Conservation (phyloP, 2,888 invertebrate genomes). For the Drosophila antonietae region DNA sequence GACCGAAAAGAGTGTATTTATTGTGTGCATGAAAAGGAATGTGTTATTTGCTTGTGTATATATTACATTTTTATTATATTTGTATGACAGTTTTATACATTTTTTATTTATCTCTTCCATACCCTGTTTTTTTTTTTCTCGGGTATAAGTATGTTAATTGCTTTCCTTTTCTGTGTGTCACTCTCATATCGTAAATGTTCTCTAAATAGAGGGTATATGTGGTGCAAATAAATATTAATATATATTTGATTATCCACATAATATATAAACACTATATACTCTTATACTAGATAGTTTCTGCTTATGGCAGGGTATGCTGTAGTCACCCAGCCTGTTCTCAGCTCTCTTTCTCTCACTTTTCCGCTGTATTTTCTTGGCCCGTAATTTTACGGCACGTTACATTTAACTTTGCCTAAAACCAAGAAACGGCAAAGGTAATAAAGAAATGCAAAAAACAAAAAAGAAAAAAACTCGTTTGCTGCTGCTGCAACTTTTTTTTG, state of each 20-base stretch:
- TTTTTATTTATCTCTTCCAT: too few species aligned
- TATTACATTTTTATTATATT: too few species aligned
- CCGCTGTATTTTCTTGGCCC: constrained; percentile 42
- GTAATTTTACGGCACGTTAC: constrained; percentile 59
- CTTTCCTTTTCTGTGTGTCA: too few species aligned
- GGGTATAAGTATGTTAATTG: too few species aligned
- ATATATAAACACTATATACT: too few species aligned
- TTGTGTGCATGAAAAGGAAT: too few species aligned
- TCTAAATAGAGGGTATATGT: too few species aligned
- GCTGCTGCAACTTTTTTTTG: constrained; percentile 57
- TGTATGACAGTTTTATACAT: too few species aligned
- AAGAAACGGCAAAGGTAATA: constrained; percentile 26
- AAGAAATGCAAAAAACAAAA: constrained; percentile 28
- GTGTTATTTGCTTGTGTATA: neutral
- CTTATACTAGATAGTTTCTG: neutral
- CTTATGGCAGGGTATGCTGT: neutral
- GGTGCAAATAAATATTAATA: too few species aligned
- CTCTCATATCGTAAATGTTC: too few species aligned
- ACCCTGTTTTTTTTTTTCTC: too few species aligned
- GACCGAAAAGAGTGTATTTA: neutral
- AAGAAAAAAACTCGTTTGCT: constrained; percentile 55
- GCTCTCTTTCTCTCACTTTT: constrained; percentile 2
- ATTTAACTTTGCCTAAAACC: constrained; percentile 60
- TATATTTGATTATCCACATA: too few species aligned
- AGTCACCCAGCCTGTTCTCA: neutral